Conservation (phyloP, 2,888 invertebrate species). For the Copidosoma aretas region DNA sequence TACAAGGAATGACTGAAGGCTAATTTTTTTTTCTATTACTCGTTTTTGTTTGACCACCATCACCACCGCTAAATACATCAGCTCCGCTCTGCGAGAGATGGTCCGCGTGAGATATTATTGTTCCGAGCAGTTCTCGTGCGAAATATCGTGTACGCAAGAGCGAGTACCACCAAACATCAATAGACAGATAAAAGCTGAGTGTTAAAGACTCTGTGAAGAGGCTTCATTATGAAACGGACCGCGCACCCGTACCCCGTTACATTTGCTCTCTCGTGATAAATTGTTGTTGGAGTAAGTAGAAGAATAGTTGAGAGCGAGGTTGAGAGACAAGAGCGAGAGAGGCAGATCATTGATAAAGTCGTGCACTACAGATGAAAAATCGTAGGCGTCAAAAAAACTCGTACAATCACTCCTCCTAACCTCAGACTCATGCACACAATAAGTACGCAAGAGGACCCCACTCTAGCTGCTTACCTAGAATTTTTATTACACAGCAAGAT, state of each 20-base stretch:
- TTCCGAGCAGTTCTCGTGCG: conserved; percentile 7
- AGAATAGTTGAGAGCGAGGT: conserved; percentile 21
- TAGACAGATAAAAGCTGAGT: not conserved
- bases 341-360: not conserved
- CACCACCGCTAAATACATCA: not conserved
- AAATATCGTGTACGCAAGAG: conserved; percentile 11
- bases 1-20: too few relatives aligned
- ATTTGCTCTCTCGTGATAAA: conserved; percentile 20
- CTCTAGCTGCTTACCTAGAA: too few relatives aligned
- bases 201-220: not conserved
- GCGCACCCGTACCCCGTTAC: not conserved
- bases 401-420: too few relatives aligned
- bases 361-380: too few relatives aligned
- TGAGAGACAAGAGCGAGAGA: not conserved
- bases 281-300: conserved; percentile 12
- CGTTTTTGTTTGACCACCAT: not conserved
- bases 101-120: conserved; percentile 26
- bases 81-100: conserved; percentile 17
- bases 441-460: too few relatives aligned
- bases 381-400: not conserved
- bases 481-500: too few relatives aligned
- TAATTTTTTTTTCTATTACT: too few relatives aligned
- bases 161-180: not conserved
- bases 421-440: too few relatives aligned
- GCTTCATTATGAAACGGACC: not conserved